These are phyloP conservation scores for Spodoptera frugiperda DNA, from an alignment of 1,140 invertebrate species.

Conservation along the genomic window DNA sequence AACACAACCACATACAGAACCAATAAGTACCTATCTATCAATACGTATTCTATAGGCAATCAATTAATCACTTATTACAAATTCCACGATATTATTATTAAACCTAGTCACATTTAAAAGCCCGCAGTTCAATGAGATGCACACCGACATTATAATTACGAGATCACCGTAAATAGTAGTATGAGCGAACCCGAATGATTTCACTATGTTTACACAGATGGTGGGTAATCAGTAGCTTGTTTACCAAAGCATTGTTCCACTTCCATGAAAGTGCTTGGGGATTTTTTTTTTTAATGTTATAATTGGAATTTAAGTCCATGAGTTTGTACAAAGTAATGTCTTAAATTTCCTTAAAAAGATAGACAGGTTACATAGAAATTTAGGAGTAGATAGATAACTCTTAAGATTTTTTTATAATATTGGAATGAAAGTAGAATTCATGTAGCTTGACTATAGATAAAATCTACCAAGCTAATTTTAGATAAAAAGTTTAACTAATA, in stretches of 20 bases:
- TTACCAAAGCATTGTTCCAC: slow-evolving; percentile 28
- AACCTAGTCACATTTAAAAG: neutral
- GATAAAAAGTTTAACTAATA: no score
- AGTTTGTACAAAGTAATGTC: neutral
- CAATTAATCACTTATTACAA: neutral
- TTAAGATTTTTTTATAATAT: no score
- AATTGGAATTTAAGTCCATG: neutral
- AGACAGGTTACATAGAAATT: no score
- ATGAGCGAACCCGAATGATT: slow-evolving; percentile 21
- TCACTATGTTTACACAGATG: slow-evolving; percentile 46
- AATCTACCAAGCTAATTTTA: no score
- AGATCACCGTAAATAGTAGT: slow-evolving; percentile 11
- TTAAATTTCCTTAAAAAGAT: no score
- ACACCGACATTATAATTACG: neutral
- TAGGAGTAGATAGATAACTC: no score
- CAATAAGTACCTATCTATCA: no score
- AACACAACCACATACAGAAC: no score
- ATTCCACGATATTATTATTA: no score
- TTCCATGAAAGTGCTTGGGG: slow-evolving; percentile 33
- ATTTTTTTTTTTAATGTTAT: slow-evolving; percentile 22
- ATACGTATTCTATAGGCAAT: no score
- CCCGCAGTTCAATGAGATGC: neutral
- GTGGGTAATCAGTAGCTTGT: slow-evolving; percentile 29
- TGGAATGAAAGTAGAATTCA: no score
- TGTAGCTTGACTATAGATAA: no score